Evolutionary conservation across 2,113 vertebrate species (phyloP).

Genomic region (Chlorodrepanis virens): DNA sequence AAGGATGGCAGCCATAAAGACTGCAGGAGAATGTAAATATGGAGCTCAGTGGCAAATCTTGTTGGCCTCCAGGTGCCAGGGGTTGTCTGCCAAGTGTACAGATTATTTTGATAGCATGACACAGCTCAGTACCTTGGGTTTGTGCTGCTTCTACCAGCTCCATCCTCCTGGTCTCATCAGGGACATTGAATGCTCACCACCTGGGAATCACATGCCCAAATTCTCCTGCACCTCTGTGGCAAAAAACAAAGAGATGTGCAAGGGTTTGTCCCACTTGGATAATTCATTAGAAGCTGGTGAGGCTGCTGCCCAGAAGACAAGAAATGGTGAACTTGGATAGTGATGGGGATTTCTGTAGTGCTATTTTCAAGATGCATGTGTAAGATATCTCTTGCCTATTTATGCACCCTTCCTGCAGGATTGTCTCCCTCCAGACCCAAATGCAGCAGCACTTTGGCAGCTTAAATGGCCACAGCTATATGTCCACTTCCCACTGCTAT

Average conservation of each 20-base stretch:
- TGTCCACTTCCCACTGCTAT: neutral
- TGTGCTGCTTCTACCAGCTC: neutral
- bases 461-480: neutral
- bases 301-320: neutral
- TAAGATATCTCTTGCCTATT: neutral
- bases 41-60: neutral
- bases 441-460: neutral
- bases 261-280: neutral
- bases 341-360: neutral
- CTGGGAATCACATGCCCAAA: neutral
- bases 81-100: neutral
- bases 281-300: neutral
- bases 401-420: neutral
- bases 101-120: neutral
- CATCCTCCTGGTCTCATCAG: neutral
- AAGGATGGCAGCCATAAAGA: neutral
- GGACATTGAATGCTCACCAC: neutral
- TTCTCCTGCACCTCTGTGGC: neutral
- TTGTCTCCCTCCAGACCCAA: neutral
- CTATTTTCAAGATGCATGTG: neutral
- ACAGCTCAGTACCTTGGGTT: neutral
- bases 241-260: neutral
- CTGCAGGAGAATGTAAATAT: neutral
- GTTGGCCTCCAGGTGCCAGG: neutral
- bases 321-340: neutral